phyloP scores from a whole-genome alignment of 2,797 vertebrate species.

The Pseudopleuronectes americanus region DNA sequence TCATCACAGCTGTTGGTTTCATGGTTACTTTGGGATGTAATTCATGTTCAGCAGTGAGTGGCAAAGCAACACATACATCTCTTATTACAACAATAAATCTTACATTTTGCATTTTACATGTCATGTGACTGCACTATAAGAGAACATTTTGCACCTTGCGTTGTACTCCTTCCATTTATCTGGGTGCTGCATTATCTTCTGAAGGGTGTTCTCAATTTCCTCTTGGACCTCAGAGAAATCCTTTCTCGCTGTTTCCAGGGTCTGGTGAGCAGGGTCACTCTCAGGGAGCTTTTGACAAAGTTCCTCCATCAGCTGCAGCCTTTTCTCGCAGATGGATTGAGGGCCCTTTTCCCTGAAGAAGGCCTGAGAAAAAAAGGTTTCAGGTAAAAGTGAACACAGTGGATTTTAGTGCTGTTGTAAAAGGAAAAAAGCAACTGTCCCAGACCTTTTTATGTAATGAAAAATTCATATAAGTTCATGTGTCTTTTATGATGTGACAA shows the following conservation, averaged over 20 bases:
- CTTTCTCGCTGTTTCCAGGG: slow-evolving; percentile 77
- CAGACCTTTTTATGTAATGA: background rate
- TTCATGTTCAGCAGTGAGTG: background rate
- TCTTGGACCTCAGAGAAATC: slow-evolving; percentile 86
- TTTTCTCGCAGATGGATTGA: slow-evolving; percentile 91
- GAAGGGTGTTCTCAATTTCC: slow-evolving; percentile 86
- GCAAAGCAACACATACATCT: slow-evolving; percentile 6
- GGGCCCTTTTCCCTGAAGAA: slow-evolving; percentile 95
- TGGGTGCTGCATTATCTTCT: slow-evolving; percentile 87
- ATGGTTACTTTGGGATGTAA: slow-evolving; percentile 24
- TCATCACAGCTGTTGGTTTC: background rate
- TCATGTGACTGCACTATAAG: background rate
- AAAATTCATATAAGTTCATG: too few relatives aligned
- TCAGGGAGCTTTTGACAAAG: slow-evolving; percentile 92
- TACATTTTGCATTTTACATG: background rate
- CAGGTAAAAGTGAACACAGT: background rate
- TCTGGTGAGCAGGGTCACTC: slow-evolving; percentile 84
- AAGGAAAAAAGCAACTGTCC: background rate
- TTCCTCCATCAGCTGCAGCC: slow-evolving; percentile 92
- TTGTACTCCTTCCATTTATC: slow-evolving; percentile 94
- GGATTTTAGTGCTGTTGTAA: background rate
- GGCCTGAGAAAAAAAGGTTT: slow-evolving; percentile 73
- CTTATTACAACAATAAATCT: background rate
- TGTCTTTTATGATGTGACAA: background rate
- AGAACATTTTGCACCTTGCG: slow-evolving; percentile 80